phyloP scores from a whole-genome alignment of 2,888 invertebrate species.

The Phymatocera aterrima region DNA sequence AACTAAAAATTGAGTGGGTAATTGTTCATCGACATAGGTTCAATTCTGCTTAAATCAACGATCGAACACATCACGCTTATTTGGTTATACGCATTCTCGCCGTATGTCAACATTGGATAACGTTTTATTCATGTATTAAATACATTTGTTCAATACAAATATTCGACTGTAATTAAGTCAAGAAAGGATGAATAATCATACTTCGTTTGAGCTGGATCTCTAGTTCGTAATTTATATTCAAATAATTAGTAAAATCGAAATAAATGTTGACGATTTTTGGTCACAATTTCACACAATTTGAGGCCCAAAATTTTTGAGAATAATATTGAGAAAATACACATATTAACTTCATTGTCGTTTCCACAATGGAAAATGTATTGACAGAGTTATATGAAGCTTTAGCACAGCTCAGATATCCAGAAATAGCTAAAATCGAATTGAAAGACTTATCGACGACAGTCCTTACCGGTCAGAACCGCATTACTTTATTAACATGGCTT shows the following conservation, averaged over 20 bases:
- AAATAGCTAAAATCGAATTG: conserved; percentile 58
- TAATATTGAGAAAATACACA: too few relatives aligned
- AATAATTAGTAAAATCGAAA: too few relatives aligned
- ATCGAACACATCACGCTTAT: neutral
- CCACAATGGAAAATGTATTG: conserved; percentile 51
- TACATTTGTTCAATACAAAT: neutral
- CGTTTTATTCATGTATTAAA: neutral
- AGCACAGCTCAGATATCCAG: conserved; percentile 61
- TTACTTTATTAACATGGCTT: conserved; percentile 62
- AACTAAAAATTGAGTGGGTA: neutral
- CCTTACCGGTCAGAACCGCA: conserved; percentile 58
- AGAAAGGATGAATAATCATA: too few relatives aligned
- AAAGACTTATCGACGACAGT: conserved; percentile 56
- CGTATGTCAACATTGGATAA: neutral
- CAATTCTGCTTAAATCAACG: neutral
- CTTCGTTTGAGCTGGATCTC: too few relatives aligned
- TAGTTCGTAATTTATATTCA: too few relatives aligned
- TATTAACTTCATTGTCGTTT: neutral
- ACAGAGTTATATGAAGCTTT: conserved; percentile 59
- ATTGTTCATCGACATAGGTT: neutral
- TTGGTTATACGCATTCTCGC: neutral
- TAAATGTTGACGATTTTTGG: too few relatives aligned
- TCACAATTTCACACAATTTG: neutral
- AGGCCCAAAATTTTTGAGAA: neutral
- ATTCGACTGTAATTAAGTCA: neutral